Conservation (phyloP, 2,113 vertebrate genomes). For the Saccopteryx bilineata region DNA sequence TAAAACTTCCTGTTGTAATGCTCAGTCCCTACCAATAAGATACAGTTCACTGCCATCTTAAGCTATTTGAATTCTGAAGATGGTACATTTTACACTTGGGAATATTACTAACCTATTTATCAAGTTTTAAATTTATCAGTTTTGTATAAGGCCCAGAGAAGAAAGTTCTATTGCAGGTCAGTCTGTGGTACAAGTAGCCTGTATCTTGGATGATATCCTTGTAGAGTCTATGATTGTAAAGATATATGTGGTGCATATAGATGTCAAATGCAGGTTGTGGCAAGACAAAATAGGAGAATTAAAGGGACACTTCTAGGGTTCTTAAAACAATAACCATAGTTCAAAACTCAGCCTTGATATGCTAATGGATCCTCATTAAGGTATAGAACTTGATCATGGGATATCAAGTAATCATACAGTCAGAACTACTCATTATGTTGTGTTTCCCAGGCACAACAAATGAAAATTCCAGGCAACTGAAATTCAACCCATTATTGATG, state of each 20-base stretch:
- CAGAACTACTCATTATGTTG: not conserved
- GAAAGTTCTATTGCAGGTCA: not conserved
- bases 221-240: not conserved
- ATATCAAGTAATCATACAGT: not conserved
- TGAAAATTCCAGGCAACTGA: not conserved
- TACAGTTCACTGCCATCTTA: not conserved
- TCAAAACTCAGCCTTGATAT: not conserved
- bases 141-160: not conserved
- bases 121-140: not conserved
- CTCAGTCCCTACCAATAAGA: not conserved
- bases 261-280: not conserved
- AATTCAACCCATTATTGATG: not conserved
- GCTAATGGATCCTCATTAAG: not conserved
- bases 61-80: not conserved
- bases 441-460: not conserved
- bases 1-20: not conserved
- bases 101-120: not conserved
- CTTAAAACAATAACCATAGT: not conserved
- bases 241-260: not conserved
- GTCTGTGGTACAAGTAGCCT: not conserved
- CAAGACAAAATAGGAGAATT: not conserved
- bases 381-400: not conserved
- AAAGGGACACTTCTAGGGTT: not conserved
- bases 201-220: not conserved
- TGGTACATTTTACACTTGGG: not conserved